Evolutionary conservation across 37 sponge, comb jelly and placozoan genomes (phyloP), one percentile per base, ranked within the genome.

Genomic region (Haliclona indistincta): DNA sequence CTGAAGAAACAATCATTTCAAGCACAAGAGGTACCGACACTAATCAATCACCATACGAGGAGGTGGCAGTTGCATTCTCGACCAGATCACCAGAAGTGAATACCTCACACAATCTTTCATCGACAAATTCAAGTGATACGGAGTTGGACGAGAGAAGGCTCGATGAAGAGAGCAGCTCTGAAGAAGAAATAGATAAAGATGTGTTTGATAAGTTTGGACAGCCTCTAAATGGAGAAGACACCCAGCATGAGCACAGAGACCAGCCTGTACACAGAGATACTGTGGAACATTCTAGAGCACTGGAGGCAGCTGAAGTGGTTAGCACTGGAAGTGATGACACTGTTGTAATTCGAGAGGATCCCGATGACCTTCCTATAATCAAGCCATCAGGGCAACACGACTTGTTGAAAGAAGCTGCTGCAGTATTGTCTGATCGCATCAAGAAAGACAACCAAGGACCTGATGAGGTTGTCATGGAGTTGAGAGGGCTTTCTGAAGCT

Each of bases 321-420:
- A 60, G 62, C 34, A 33, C 34, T 60, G 62, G 32, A 34, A 60
- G 62, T 11, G 62, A 60, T 33, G 62, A 60, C 62, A 60, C 62
- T 33, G 30, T 60, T 60, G 62, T 60, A 34, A 11, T 60, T 10
- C 30, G 17, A 33, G 62, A 11, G 32, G 62, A 60, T 33, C n/a
- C n/a, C n/a, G n/a, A n/a, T n/a, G n/a, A n/a, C n/a, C n/a, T n/a
- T n/a, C n/a, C n/a, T n/a, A n/a, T n/a, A n/a, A n/a, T n/a, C n/a
- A n/a, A n/a, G n/a, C n/a, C n/a, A n/a, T n/a, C n/a, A n/a, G n/a
- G n/a, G n/a, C n/a, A n/a, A n/a, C n/a, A n/a, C n/a, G n/a, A n/a
- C n/a, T n/a, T n/a, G n/a, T n/a, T n/a, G n/a, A n/a, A n/a, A n/a
- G n/a, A n/a, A n/a, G n/a, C n/a, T n/a, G n/a, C n/a, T n/a, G n/a